A percentile compares a stretch with the other conserved stretches of the same genome.
Conservation (phyloP, 2,113 vertebrate genomes). For the Mustela nigripes region DNA sequence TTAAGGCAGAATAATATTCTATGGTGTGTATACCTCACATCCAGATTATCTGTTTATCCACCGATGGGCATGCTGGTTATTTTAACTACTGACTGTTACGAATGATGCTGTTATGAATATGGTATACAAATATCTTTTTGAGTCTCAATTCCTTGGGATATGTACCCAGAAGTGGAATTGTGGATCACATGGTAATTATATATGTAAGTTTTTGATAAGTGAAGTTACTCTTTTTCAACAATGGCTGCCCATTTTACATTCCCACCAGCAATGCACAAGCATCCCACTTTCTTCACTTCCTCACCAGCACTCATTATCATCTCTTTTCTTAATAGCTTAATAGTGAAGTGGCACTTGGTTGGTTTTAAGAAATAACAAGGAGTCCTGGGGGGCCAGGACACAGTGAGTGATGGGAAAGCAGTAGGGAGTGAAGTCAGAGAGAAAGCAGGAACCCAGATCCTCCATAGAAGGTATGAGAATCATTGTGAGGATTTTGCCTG, state of each 20-base stretch:
- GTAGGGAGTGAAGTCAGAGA: not conserved
- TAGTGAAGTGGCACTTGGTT: not conserved
- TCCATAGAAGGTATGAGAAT: no score
- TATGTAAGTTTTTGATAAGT: not conserved
- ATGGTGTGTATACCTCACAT: not conserved
- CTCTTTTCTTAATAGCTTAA: no score
- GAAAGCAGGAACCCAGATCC: not conserved
- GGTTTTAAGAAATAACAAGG: not conserved
- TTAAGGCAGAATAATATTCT: not conserved
- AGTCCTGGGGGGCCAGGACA: accelerated
- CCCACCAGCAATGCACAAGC: not conserved
- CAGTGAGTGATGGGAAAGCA: not conserved
- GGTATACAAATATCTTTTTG: not conserved
- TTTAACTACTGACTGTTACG: not conserved
- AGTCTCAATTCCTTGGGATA: not conserved
- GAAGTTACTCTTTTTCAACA: not conserved
- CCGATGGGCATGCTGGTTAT: not conserved
- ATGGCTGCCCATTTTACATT: not conserved
- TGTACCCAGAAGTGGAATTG: not conserved
- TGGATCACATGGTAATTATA: no score
- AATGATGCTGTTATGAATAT: not conserved
- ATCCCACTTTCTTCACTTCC: not conserved
- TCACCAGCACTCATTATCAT: not conserved
- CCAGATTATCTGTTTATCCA: not conserved
- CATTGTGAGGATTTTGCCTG: not conserved